These are phyloP conservation scores for Odontothrips loti DNA, from an alignment of 2,888 invertebrate genomes.

Conservation along the genomic window DNA sequence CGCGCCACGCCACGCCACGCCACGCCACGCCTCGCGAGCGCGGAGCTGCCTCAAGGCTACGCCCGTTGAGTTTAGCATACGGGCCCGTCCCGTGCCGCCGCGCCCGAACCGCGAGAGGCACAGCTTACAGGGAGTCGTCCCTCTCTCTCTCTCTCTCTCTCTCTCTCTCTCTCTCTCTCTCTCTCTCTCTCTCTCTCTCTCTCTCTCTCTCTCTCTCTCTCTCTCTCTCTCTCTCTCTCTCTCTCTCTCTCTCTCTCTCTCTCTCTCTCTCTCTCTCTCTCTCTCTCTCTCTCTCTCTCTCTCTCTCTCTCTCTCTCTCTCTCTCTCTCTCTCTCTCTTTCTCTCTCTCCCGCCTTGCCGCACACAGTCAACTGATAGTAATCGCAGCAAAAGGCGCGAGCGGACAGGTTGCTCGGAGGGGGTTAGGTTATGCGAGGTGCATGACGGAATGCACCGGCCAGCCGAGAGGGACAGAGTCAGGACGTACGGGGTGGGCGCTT, in stretches of 20 bases:
- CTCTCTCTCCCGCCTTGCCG: background rate
- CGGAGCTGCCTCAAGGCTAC: slow-evolving; percentile 14
- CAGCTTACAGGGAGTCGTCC: no score
- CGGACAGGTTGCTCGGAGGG: no score
- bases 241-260: background rate
- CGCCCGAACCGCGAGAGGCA: background rate
- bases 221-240: background rate
- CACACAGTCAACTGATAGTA: no score
- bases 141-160: background rate
- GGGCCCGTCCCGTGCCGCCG: background rate
- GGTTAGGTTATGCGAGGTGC: no score
- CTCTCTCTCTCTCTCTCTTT: background rate
- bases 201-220: background rate
- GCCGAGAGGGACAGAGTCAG: no score
- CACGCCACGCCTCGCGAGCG: background rate
- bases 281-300: background rate
- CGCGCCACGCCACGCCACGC: background rate
- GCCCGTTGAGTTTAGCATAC: slow-evolving; percentile 9
- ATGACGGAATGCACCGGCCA: no score
- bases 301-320: slow-evolving; percentile 1
- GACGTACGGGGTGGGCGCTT: no score
- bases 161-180: slow-evolving; percentile 11
- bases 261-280: no score
- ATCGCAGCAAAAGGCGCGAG: no score
- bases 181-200: background rate